A percentile compares a stretch with the other conserved stretches of the same genome.
Evolutionary conservation across 1,140 invertebrate genomes (phyloP).

Genomic region (Calliphora vicina): DNA sequence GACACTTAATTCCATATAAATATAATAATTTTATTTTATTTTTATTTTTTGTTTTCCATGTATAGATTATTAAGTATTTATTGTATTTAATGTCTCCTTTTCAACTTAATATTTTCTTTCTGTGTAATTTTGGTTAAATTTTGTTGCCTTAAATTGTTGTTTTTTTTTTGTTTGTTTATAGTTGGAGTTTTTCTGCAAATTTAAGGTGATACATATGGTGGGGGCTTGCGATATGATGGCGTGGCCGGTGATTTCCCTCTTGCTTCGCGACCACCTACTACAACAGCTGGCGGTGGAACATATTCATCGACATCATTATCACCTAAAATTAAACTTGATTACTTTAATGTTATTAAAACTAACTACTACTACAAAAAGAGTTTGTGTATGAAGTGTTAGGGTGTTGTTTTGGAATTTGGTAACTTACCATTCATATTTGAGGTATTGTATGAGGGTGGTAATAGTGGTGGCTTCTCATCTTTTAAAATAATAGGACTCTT

Average conservation of each 20-base stretch:
- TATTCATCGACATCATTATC: slow-evolving; percentile 72
- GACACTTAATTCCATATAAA: slow-evolving; percentile 31
- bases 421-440: slow-evolving; percentile 58
- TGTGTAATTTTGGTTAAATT: background rate
- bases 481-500: slow-evolving; percentile 92
- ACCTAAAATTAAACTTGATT: slow-evolving; percentile 39
- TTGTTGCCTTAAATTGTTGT: background rate
- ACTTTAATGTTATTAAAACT: slow-evolving; percentile 32
- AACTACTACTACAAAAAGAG: slow-evolving; percentile 7
- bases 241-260: slow-evolving; percentile 72
- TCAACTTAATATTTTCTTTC: background rate
- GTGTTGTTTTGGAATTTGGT: background rate
- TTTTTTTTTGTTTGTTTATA: background rate
- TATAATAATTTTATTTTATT: background rate
- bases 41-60: slow-evolving; percentile 2
- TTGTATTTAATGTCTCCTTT: slow-evolving; percentile 6
- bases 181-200: slow-evolving; percentile 22
- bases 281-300: slow-evolving; percentile 82
- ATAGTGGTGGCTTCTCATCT: slow-evolving; percentile 88
- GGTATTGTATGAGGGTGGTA: slow-evolving; percentile 69
- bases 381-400: background rate
- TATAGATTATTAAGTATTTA: slow-evolving; percentile 26
- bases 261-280: slow-evolving; percentile 72
- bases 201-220: slow-evolving; percentile 93
- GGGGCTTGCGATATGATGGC: slow-evolving; percentile 87